Base-by-base conservation (phyloP, 2,888 invertebrate genomes). In the Netelia fuscicornis region DNA sequence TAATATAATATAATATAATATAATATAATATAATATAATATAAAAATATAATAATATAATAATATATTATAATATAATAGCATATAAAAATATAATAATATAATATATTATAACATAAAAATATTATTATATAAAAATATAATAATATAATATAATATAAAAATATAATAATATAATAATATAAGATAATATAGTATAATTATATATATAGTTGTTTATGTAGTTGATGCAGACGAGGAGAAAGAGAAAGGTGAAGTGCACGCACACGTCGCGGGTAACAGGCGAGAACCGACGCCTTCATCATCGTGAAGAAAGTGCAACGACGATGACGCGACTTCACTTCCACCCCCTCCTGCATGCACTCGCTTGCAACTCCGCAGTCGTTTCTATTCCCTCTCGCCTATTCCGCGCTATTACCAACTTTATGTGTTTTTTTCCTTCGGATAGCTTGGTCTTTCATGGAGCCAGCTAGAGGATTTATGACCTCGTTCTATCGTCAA, bases 181-280 rank as follows among this genome's bases (percentile, higher is more conserved):
- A 20, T 20, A 20, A 20, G 20, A 20, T 20, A 20, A 20, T 30
- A 30, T 2, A 30, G 3, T 30, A 30, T 30, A 30, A 30, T 30
- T 37, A 52, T 42, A 23, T 30, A 37, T 9, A 65, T 42, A 23
- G 42, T 52, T 25, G 13, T 76, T 9, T 54, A 54, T 58, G 25
- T 52, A 10, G 9, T 30, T 10, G 70, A 58, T 20, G 23, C 52
- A 70, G 74, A 81, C 70, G 77, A 77, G 87, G 89, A 86, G 91
- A 92, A 92, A 92, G 92, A 92, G 92, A 92, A 92, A 92, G 92
- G 92, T 90, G 90, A 91, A 91, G 90, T 90, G 90, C 91, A 89
- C 88, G 89, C 90, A 88, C 87, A 76, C 84, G 89, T 88, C 87
- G 84, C 84, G 87, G 86, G 85, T 86, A 60, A 58, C n/a, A 68